Evolutionary conservation across 2,797 vertebrate genomes (phyloP).

Genomic region (Leptoclinus maculatus): DNA sequence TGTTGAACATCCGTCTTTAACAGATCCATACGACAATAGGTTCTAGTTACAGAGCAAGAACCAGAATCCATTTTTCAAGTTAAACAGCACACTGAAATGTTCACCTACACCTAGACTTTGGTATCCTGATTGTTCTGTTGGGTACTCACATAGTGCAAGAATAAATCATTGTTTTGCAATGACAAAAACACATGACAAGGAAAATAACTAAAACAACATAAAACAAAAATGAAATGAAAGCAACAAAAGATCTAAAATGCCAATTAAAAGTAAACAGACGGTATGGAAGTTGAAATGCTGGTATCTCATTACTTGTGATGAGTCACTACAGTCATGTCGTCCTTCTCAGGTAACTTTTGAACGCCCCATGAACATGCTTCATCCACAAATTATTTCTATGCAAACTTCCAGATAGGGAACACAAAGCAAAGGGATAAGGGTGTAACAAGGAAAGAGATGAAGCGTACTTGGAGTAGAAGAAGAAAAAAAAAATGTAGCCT

Average conservation of each 20-base stretch:
- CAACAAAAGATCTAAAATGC: conserved; percentile 9
- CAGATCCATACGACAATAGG: neutral
- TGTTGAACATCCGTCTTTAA: conserved; percentile 22
- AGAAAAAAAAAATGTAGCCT: conserved; percentile 38
- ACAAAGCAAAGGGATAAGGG: conserved; percentile 35
- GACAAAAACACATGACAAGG: neutral
- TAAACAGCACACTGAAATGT: conserved; percentile 8
- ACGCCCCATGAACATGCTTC: conserved; percentile 40
- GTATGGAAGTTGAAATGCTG: neutral
- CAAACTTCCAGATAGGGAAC: conserved; percentile 53
- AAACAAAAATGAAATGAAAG: neutral
- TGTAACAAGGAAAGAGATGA: conserved; percentile 43
- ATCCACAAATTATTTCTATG: conserved; percentile 59
- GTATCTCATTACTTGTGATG: neutral
- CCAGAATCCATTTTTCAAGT: neutral
- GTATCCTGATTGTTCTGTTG: neutral
- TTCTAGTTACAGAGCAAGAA: conserved; percentile 15
- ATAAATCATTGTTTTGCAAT: neutral
- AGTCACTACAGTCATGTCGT: conserved; percentile 21
- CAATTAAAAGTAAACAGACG: neutral
- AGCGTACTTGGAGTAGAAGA: conserved; percentile 13
- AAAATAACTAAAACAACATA: neutral
- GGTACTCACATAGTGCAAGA: neutral
- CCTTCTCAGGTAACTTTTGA: conserved; percentile 32
- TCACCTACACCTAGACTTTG: neutral